Evolutionary conservation across 2,113 vertebrate genomes (phyloP).

Genomic region (Crotalus horridus): DNA sequence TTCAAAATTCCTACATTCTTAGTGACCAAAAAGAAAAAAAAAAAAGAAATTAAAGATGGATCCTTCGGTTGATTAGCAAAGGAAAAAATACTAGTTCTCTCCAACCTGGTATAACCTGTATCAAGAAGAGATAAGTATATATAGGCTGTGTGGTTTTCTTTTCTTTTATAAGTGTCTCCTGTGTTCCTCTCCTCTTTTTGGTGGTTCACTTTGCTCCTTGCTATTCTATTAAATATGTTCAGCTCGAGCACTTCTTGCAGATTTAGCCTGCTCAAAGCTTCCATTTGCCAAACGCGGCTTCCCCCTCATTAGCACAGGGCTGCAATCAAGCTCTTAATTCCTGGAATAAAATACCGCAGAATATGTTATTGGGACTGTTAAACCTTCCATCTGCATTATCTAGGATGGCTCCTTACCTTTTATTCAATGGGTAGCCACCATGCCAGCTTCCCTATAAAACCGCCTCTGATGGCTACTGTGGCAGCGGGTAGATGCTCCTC

Average conservation of each 20-base stretch:
- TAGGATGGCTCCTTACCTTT: conserved; percentile 59
- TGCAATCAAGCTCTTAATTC: conserved; percentile 66
- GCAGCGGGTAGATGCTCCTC: conserved; percentile 59
- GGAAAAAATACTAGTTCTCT: too few species aligned
- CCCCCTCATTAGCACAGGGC: conserved; percentile 54
- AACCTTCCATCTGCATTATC: conserved; percentile 65
- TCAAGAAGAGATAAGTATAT: too few species aligned
- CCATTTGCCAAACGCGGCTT: conserved; percentile 18
- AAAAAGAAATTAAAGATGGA: too few species aligned
- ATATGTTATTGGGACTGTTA: conserved; percentile 60
- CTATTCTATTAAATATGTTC: background rate
- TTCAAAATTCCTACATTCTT: too few species aligned
- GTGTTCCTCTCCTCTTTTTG: too few species aligned
- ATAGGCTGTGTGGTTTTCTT: too few species aligned
- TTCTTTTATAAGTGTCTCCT: too few species aligned
- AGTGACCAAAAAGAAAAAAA: too few species aligned
- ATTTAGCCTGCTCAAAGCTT: background rate
- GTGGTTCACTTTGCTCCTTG: too few species aligned
- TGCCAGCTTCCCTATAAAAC: conserved; percentile 61
- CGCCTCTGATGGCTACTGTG: conserved; percentile 60
- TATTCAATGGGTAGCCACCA: conserved; percentile 57
- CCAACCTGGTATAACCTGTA: too few species aligned
- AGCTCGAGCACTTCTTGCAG: background rate
- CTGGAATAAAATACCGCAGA: conserved; percentile 62
- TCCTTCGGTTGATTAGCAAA: too few species aligned